Conservation (phyloP, 2,113 vertebrate genomes). For the Xiphorhynchus elegans region DNA sequence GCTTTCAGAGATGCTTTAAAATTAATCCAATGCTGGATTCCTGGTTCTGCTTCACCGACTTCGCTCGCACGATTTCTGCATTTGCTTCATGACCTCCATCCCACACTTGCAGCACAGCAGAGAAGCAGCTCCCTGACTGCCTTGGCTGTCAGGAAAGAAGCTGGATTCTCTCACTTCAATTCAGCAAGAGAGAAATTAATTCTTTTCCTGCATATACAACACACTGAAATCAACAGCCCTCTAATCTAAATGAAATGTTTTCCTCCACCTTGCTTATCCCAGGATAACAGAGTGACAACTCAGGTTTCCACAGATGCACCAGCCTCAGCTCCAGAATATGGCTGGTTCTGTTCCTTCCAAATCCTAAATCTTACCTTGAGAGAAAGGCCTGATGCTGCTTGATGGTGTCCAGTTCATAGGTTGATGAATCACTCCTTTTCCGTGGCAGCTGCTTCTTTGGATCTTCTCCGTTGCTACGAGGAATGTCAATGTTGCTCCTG, state of each 20-base stretch:
- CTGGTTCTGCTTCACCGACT: background rate
- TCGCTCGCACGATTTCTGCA: background rate
- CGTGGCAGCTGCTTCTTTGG: constrained; percentile 85
- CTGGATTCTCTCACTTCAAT: background rate
- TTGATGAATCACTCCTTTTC: constrained; percentile 94
- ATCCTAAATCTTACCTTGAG: constrained; percentile 83
- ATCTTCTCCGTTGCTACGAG: constrained; percentile 83
- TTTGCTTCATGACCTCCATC: background rate
- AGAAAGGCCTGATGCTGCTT: constrained; percentile 95
- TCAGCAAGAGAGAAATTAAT: background rate
- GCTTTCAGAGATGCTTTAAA: background rate
- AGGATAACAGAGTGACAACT: background rate
- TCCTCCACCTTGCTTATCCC: background rate
- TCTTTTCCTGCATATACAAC: background rate
- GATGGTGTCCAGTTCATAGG: constrained; percentile 92
- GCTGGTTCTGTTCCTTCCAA: background rate
- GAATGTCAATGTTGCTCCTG: constrained; percentile 94
- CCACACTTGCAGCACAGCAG: background rate
- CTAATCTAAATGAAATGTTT: background rate
- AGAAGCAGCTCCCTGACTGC: background rate
- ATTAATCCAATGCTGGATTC: background rate
- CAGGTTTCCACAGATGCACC: background rate
- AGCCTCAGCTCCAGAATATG: background rate
- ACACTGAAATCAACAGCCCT: background rate
- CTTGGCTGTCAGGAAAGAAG: background rate